These are phyloP conservation scores for Uropetala carovei DNA, from an alignment of 2,888 invertebrate genomes.

Conservation along the genomic window DNA sequence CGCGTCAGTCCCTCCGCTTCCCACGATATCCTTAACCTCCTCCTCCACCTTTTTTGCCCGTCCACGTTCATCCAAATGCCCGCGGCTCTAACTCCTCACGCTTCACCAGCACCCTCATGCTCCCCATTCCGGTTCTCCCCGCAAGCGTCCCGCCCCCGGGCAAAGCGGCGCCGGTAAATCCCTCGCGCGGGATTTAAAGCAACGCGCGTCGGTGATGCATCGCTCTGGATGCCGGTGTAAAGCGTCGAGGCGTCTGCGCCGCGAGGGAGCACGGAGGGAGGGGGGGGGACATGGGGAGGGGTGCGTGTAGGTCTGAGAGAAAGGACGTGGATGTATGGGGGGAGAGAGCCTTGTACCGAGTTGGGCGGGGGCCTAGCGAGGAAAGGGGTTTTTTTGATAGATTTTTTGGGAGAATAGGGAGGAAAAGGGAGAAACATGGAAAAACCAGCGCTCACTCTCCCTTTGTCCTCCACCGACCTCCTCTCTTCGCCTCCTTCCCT, in stretches of 20 bases:
- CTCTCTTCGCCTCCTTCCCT: neutral
- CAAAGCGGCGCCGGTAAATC: conserved; percentile 62
- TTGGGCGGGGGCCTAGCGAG: conserved; percentile 46
- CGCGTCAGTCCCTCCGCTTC: neutral
- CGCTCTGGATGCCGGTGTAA: conserved; percentile 51
- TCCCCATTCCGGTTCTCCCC: neutral
- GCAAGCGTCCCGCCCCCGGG: conserved; percentile 43
- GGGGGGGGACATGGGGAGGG: no score
- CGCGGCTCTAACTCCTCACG: neutral
- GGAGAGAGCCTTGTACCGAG: neutral
- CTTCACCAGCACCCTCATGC: neutral
- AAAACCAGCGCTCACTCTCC: neutral
- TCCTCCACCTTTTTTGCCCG: neutral
- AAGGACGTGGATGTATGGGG: neutral
- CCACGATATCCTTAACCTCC: neutral
- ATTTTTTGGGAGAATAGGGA: conserved; percentile 33
- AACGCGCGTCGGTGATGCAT: conserved; percentile 51
- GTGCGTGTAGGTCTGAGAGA: neutral
- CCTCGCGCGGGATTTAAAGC: conserved; percentile 61
- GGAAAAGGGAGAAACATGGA: conserved; percentile 23
- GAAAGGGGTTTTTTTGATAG: conserved; percentile 37
- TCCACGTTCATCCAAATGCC: neutral
- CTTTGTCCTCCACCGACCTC: neutral
- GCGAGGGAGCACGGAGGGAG: conserved; percentile 20
- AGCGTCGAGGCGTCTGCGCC: conserved; percentile 64